Evolutionary conservation across 2,888 invertebrate genomes (phyloP).

Genomic region (Acrobeloides nanus): DNA sequence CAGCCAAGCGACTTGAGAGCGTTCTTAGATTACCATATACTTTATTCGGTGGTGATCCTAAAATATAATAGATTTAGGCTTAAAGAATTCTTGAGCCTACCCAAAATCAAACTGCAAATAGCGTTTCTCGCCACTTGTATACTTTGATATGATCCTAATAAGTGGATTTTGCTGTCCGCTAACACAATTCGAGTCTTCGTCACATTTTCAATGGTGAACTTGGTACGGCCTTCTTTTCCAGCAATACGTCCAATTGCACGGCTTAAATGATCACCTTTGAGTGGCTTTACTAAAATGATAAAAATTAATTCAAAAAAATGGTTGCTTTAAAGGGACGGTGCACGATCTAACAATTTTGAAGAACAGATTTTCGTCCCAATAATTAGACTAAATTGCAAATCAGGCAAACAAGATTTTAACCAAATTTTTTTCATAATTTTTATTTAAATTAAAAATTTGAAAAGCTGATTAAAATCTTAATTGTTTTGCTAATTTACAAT

Average conservation of each 20-base stretch:
- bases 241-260: constrained; percentile 94
- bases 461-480: too few species aligned
- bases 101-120: constrained; percentile 89
- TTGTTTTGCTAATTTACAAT: too few species aligned
- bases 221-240: constrained; percentile 80
- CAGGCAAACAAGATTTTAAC: too few species aligned
- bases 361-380: not conserved
- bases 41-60: constrained; percentile 86
- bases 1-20: constrained; percentile 74
- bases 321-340: not conserved
- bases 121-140: constrained; percentile 87
- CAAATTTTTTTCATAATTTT: too few species aligned
- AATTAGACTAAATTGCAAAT: too few species aligned
- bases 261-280: constrained; percentile 88
- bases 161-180: constrained; percentile 90
- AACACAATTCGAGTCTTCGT: constrained; percentile 95
- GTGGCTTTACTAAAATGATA: constrained; percentile 31
- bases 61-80: constrained; percentile 22
- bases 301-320: constrained; percentile 1
- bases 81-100: constrained; percentile 53
- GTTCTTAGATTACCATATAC: constrained; percentile 87
- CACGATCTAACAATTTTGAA: not conserved
- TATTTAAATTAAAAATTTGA: too few species aligned
- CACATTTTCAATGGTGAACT: constrained; percentile 95
- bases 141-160: constrained; percentile 92